Evolutionary conservation across 2,888 invertebrate species (phyloP), one percentile per base, ranked within the genome.

Genomic region (Agrotis ipsilon): DNA sequence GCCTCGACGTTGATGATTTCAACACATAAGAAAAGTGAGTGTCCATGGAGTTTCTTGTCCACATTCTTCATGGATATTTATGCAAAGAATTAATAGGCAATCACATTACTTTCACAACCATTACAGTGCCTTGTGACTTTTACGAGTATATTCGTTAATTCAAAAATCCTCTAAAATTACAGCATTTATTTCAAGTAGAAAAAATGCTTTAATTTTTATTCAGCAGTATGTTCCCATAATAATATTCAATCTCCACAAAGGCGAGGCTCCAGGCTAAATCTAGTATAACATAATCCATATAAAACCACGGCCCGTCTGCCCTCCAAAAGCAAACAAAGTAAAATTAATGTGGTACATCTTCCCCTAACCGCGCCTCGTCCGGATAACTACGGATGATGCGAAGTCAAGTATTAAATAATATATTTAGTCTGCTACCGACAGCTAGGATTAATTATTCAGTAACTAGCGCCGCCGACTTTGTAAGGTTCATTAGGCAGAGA

Each of bases 381-480:
- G 78, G 85, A 83, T 85, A 84, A 82, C 83, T 81, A 72, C 82
- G 86, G 84, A 88, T 88, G 87, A 86, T 85, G 84, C 81, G 80
- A 82, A 86, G 83, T 85, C 75, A 80, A 87, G 80, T 77, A 81
- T 85, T 85, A 83, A 84, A 87, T 87, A 79, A 84, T 85, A 84
- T 84, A 85, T 85, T 80, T 82, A 73, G 79, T 70, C 70, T 57
- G 75, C 27, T 68, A 64, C 69, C 65, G 63, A 69, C 68, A 81
- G 60, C 68, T 57, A 43, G 66, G 55, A 78, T 82, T 78, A 77
- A 81, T 81, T 81, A 83, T 78, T 77, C 59, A 78, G 68, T 67
- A 63, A 82, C 61, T 69, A 68, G 71, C 63, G 68, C 65, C 55
- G 16, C 51, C 46, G 69, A 78, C 48, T 67, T 57, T 58, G 49